Base-by-base conservation (phyloP, 2,888 invertebrate species). In the Drosophila macrospina region DNA sequence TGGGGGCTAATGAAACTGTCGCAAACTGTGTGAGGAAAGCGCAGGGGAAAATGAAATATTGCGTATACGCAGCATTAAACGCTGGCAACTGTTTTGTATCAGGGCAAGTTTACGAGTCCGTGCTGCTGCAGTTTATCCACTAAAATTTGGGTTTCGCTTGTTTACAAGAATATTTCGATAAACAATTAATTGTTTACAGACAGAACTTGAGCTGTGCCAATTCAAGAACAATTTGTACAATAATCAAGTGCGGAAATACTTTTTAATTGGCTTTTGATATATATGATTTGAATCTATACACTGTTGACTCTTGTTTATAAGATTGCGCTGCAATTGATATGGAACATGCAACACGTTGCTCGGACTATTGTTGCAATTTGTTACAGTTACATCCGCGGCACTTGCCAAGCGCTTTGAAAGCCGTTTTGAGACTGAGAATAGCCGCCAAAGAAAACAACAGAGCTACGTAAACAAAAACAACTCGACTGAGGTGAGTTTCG, bases 401-500 rank as follows among this genome's bases (percentile, higher is more conserved):
- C 63, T 50, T 56, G 39, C 64, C 74, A 64, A 78, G 80, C 88
- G 84, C 89, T 82, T 72, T 80, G 88, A 90, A 88, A 81, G 90
- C 89, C 90, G 90, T 86, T 90, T 89, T 86, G 85, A 89, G 90
- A 91, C 91, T 91, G 90, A 89, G 77, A 69, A 72, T 61, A 56
- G 56, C 63, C 73, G 78, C 66, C 69, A 68, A 63, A 67, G 75
- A 72, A 69, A 54, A 71, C 42, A 42, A 45, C 61, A 42, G 30
- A 42, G 30, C 42, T 20, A 39, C 10, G 10, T 26, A 51, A 42
- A 51, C 37, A 26, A 11, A 32, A 54, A 16, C 42, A 42, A 20
- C 44, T 32, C 48, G 30, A 54, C 42, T 36, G 28, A 51, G 30
- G 39, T 39, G 39, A 16, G 39, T 10, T 39, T 39, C 16, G 16